A percentile compares a stretch with the other conserved stretches of the same genome.
phyloP scores from a whole-genome alignment of 2,888 invertebrate species.

The Pheosia tremula region DNA sequence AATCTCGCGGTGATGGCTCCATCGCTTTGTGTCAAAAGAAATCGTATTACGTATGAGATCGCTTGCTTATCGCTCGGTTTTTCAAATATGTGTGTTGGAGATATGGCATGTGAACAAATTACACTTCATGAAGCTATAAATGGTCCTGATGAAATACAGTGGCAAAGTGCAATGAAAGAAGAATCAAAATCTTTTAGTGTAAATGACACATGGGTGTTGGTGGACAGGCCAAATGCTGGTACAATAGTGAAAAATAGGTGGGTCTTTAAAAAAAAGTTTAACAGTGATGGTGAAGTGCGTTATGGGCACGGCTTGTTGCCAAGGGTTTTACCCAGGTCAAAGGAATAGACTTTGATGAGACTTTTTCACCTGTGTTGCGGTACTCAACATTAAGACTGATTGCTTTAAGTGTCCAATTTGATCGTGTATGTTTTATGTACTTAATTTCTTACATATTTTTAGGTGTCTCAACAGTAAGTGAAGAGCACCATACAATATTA shows the following conservation, averaged over 20 bases:
- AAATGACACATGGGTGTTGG: background rate
- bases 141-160: background rate
- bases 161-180: background rate
- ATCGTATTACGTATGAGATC: too few species aligned
- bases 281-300: slow-evolving; percentile 22
- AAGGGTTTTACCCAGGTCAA: slow-evolving; percentile 15
- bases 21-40: too few species aligned
- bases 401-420: slow-evolving; percentile 9
- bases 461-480: background rate
- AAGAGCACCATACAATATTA: too few species aligned
- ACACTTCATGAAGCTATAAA: background rate
- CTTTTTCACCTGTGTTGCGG: slow-evolving; percentile 32
- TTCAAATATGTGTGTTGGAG: background rate
- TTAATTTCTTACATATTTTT: background rate
- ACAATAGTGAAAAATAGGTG: slow-evolving; percentile 27
- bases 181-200: background rate
- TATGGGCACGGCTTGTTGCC: slow-evolving; percentile 20
- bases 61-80: background rate
- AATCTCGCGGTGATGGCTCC: too few species aligned
- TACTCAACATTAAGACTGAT: slow-evolving; percentile 26
- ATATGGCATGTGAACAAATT: background rate
- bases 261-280: slow-evolving; percentile 28
- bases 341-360: background rate
- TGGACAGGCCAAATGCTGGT: background rate
- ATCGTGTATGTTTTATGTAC: background rate